Evolutionary conservation across 2,888 invertebrate species (phyloP).

Genomic region (Drosophila ustulata): DNA sequence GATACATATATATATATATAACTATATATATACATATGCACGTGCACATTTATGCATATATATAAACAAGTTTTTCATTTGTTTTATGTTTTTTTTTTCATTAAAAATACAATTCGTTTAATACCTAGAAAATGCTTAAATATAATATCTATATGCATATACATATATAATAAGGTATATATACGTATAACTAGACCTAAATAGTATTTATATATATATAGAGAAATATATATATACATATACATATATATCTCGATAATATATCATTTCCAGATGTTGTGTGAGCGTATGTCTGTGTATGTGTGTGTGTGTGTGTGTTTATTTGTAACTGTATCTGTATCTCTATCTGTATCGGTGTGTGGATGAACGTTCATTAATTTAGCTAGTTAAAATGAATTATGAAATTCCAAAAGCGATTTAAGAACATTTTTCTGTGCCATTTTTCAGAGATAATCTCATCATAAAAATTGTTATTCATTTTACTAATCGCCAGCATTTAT

Average conservation of each 20-base stretch:
- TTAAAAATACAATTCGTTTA: conserved; percentile 75
- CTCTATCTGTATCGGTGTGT: background rate
- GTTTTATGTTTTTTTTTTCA: conserved; percentile 45
- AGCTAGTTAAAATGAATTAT: conserved; percentile 32
- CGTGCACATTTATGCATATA: conserved; percentile 25
- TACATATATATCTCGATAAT: conserved; percentile 32
- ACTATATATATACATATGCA: conserved; percentile 15
- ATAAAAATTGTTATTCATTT: conserved; percentile 2
- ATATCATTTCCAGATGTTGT: conserved; percentile 26
- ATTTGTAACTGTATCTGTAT: conserved; percentile 20
- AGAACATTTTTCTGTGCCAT: conserved; percentile 28
- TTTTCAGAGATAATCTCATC: conserved; percentile 5
- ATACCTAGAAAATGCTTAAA: conserved; percentile 78
- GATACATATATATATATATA: conserved; percentile 22
- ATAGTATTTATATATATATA: conserved; percentile 36
- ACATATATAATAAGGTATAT: conserved; percentile 41
- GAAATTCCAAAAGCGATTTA: conserved; percentile 2
- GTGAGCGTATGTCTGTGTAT: conserved; percentile 30
- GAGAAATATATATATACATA: conserved; percentile 31
- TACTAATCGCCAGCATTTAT: conserved; percentile 2
- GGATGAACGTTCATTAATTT: conserved; percentile 8
- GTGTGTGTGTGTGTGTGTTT: conserved; percentile 31
- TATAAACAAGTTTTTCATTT: conserved; percentile 48
- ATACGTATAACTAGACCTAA: conserved; percentile 45
- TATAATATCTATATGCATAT: conserved; percentile 70